Conservation (phyloP, 2,113 vertebrate genomes). For the Pagrus major region DNA sequence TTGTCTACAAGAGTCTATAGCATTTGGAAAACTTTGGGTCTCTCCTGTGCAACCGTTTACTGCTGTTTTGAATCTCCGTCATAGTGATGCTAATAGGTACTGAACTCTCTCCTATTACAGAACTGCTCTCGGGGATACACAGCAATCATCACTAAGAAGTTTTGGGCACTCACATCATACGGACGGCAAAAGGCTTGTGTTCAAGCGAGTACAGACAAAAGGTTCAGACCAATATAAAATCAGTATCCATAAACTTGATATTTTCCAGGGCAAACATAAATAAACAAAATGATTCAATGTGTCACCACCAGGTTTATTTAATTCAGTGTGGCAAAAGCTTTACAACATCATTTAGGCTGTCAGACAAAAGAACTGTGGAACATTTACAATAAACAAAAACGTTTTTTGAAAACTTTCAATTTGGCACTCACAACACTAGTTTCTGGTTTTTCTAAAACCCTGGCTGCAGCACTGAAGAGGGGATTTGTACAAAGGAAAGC, state of each 20-base stretch:
- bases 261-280: background rate
- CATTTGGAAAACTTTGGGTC: constrained; percentile 51
- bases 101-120: constrained; percentile 49
- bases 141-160: constrained; percentile 52
- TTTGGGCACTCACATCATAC: constrained; percentile 20
- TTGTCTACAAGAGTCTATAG: constrained; percentile 33
- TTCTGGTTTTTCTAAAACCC: background rate
- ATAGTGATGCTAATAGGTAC: constrained; percentile 52
- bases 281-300: background rate
- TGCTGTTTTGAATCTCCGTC: constrained; percentile 58
- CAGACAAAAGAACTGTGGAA: background rate
- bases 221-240: background rate
- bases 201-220: constrained; percentile 6
- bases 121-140: constrained; percentile 41
- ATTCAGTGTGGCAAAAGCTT: background rate
- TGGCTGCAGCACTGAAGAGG: background rate
- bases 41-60: constrained; percentile 36
- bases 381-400: background rate
- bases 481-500: no score
- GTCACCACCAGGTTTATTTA: background rate
- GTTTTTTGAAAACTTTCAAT: background rate
- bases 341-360: background rate
- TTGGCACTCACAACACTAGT: background rate
- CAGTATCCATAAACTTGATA: background rate
- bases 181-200: background rate